phyloP scores from a whole-genome alignment of 2,888 invertebrate genomes.

The Homarus gammarus region DNA sequence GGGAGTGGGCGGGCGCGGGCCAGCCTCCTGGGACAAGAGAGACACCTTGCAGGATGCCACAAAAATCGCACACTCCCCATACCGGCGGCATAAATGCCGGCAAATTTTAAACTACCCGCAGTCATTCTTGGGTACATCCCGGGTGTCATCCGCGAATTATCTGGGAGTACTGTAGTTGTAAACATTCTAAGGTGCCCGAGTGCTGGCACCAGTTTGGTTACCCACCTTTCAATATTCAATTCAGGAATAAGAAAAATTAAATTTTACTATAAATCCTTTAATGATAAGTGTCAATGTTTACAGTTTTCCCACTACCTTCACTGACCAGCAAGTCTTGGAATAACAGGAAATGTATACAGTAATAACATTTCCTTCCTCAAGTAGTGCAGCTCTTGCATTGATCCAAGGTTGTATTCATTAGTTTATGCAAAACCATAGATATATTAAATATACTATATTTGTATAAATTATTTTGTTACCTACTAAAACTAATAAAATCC shows the following conservation, averaged over 20 bases:
- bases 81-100: no score
- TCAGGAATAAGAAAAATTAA: not conserved
- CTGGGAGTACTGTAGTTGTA: no score
- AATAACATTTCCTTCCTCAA: not conserved
- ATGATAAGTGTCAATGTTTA: not conserved
- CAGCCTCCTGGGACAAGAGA: no score
- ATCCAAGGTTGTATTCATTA: not conserved
- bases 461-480: not conserved
- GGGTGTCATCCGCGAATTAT: no score
- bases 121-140: no score
- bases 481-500: conserved; percentile 6
- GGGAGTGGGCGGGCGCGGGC: no score
- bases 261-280: not conserved
- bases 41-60: no score
- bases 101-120: no score
- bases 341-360: not conserved
- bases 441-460: conserved; percentile 20
- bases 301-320: not conserved
- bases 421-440: not conserved
- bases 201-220: no score
- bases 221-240: no score
- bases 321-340: not conserved
- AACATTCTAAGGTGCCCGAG: no score
- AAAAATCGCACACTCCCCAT: no score
- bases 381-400: not conserved